Base-by-base conservation (phyloP, 2,888 invertebrate species). In the Elmis aenea region DNA sequence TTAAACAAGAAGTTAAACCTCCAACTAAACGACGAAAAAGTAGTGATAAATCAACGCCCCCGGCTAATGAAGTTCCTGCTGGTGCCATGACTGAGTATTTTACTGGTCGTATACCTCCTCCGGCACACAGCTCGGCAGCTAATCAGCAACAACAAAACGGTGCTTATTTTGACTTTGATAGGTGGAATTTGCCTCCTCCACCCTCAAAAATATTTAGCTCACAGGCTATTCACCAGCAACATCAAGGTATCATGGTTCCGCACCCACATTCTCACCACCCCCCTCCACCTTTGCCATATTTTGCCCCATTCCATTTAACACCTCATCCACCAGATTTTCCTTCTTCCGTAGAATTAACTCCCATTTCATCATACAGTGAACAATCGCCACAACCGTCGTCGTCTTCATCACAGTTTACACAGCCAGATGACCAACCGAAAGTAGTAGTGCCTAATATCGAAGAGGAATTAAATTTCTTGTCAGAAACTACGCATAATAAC, bases 371-470 rank as follows among this genome's bases (percentile, higher is more conserved):
- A 50, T 75, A 74, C 67, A 71, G 71, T 57, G 75, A 77, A 27
- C 53, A 48, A 21, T 25, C 38, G 24, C 36, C 47, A 9, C 51
- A 46, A 34, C 35, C 38, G n/a, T 28, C 42, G 13, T 38, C 27
- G 8, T 18, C 42, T 11, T 33, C 23, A 10, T 26, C 41, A 10
- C 57, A 54, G 22, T 54, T 43, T 15, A 52, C 51, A 13, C 61
- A 50, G 41, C 68, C 53, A 62, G 76, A 67, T 51, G 77, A 79
- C 58, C 80, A 81, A 68, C 83, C 84, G 52, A 87, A 87, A 75
- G 87, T 88, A 57, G 85, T 88, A 58, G 87, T 88, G 60, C 88
- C 88, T 55, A 86, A 88, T 71, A 87, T 89, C 66, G 88, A 88
- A 69, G 87, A 89, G 71, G 89, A 89, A 71, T 74, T 89, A 61